Conservation (phyloP, 2,888 invertebrate genomes). For the Teinopalpus imperialis region DNA sequence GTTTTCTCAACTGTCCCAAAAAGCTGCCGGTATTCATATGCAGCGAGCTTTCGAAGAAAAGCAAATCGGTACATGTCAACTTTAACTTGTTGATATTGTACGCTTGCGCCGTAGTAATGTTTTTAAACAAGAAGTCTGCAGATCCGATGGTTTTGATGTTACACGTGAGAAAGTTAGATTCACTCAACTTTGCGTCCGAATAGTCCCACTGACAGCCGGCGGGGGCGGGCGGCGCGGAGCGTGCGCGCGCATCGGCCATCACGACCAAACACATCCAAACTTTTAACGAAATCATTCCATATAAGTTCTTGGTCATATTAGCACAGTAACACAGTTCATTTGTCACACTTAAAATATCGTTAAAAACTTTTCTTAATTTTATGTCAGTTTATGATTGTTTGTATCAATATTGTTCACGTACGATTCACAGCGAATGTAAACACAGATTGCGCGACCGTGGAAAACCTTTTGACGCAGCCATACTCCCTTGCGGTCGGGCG, state of each 20-base stretch:
- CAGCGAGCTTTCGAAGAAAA: slow-evolving; percentile 88
- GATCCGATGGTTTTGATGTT: slow-evolving; percentile 87
- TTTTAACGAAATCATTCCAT: slow-evolving; percentile 78
- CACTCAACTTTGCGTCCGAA: slow-evolving; percentile 79
- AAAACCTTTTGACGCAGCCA: slow-evolving; percentile 80
- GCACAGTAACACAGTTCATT: slow-evolving; percentile 71
- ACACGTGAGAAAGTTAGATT: slow-evolving; percentile 84
- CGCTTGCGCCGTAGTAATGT: slow-evolving; percentile 86
- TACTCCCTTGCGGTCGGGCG: slow-evolving; percentile 81
- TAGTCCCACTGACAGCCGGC: slow-evolving; percentile 89
- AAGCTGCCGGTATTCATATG: slow-evolving; percentile 84
- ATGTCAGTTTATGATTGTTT: slow-evolving; percentile 55
- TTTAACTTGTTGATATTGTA: slow-evolving; percentile 86
- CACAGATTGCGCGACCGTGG: slow-evolving; percentile 72
- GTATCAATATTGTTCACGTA: slow-evolving; percentile 56
- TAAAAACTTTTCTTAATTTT: slow-evolving; percentile 58
- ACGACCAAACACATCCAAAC: slow-evolving; percentile 76
- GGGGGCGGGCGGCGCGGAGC: slow-evolving; percentile 83
- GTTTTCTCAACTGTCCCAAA: slow-evolving; percentile 84
- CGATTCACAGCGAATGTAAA: slow-evolving; percentile 75
- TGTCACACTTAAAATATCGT: slow-evolving; percentile 58
- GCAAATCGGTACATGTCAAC: slow-evolving; percentile 87
- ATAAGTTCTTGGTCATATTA: slow-evolving; percentile 69
- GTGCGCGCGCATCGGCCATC: slow-evolving; percentile 78
- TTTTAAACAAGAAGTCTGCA: slow-evolving; percentile 86